A percentile compares a stretch with the other conserved stretches of the same genome.
phyloP scores from a whole-genome alignment of 2,888 invertebrate genomes.

The Oscheius sp. region DNA sequence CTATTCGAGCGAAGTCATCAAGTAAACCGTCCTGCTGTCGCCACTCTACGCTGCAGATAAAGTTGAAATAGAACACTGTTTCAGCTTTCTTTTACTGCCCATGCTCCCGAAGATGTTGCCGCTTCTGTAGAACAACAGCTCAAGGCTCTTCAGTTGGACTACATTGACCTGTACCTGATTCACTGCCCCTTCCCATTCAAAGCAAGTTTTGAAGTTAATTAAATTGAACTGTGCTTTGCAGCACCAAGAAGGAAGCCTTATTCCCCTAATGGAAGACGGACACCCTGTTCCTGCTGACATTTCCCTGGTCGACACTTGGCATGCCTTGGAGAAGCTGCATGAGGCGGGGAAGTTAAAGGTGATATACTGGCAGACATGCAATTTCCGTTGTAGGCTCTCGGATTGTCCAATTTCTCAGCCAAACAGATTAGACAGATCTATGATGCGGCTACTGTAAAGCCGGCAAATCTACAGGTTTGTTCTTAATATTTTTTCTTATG shows the following conservation, averaged over 20 bases:
- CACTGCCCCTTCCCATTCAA: conserved; percentile 58
- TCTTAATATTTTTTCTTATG: not conserved
- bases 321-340: conserved; percentile 60
- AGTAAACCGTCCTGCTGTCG: no score
- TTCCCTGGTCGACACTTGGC: conserved; percentile 65
- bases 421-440: conserved; percentile 67
- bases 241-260: conserved; percentile 43
- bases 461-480: conserved; percentile 64
- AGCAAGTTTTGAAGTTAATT: not conserved
- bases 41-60: no score
- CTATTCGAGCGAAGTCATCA: no score
- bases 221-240: conserved; percentile 26
- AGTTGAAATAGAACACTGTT: not conserved
- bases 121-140: conserved; percentile 56
- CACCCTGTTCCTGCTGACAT: conserved; percentile 39
- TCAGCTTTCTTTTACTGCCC: conserved; percentile 57
- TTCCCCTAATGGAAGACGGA: conserved; percentile 44
- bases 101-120: conserved; percentile 53
- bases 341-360: conserved; percentile 56
- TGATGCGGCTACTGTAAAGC: conserved; percentile 66
- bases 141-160: conserved; percentile 57
- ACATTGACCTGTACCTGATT: conserved; percentile 64
- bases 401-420: conserved; percentile 67
- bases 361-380: not conserved
- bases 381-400: conserved; percentile 53